Evolutionary conservation across 2,113 vertebrate genomes (phyloP).

Genomic region (Carettochelys insculpta): DNA sequence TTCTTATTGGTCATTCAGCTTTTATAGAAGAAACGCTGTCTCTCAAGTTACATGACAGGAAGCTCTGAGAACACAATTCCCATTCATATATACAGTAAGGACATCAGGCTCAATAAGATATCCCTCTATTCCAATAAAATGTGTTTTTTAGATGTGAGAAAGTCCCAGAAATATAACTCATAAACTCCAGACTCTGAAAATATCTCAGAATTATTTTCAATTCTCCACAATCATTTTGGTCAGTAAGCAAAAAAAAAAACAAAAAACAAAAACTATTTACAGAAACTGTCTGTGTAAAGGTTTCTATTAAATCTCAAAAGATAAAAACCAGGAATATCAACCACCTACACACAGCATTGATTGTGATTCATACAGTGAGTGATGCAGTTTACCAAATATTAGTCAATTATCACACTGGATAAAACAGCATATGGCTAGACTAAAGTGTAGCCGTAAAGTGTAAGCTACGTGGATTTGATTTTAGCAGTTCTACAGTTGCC

Average conservation of each 20-base stretch:
- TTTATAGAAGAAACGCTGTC: not conserved
- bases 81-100: not conserved
- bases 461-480: conserved; percentile 53
- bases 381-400: conserved; percentile 9
- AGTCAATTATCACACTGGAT: conserved; percentile 64
- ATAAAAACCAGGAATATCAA: conserved; percentile 30
- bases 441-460: conserved; percentile 57
- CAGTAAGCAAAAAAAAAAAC: not conserved
- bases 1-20: not conserved
- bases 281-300: not conserved
- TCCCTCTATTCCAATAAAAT: not conserved
- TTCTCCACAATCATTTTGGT: conserved; percentile 10
- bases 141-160: conserved; percentile 6
- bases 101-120: conserved; percentile 16
- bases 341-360: conserved; percentile 33
- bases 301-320: conserved; percentile 55
- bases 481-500: conserved; percentile 41
- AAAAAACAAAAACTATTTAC: conserved; percentile 15
- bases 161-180: conserved; percentile 29
- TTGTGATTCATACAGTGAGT: conserved; percentile 52
- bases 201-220: not conserved
- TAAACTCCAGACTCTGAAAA: conserved; percentile 40
- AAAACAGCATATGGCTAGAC: conserved; percentile 47
- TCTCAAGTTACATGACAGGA: not conserved
- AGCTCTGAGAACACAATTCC: not conserved